Evolutionary conservation across 2,888 invertebrate genomes (phyloP).

Genomic region (Patella caerulea): DNA sequence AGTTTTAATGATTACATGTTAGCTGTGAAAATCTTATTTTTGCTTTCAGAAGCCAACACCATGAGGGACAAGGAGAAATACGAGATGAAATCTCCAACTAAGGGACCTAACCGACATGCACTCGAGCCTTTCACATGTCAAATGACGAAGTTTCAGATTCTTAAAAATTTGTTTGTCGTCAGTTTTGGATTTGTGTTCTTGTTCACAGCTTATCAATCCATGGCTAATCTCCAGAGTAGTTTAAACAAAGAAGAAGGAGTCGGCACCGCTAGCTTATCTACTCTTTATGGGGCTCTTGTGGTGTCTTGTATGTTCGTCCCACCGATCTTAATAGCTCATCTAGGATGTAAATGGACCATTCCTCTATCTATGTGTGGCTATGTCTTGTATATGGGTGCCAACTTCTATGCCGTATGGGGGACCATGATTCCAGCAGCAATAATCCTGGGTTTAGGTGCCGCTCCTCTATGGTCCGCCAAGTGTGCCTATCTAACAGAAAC

Average conservation of each 20-base stretch:
- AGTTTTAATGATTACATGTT: too few relatives aligned
- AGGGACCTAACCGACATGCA: neutral
- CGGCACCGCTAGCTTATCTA: slow-evolving; percentile 89
- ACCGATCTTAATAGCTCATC: slow-evolving; percentile 65
- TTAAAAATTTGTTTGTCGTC: slow-evolving; percentile 91
- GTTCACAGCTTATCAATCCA: slow-evolving; percentile 94
- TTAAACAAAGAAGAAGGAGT: slow-evolving; percentile 91
- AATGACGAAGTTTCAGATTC: slow-evolving; percentile 76
- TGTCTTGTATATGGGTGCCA: slow-evolving; percentile 93
- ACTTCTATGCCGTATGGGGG: slow-evolving; percentile 89
- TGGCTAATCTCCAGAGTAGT: slow-evolving; percentile 91
- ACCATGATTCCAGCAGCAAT: slow-evolving; percentile 85
- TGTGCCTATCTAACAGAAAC: slow-evolving; percentile 89
- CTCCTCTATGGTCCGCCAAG: slow-evolving; percentile 99
- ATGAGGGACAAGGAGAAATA: neutral
- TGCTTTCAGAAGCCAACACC: neutral
- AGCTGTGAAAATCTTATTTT: neutral
- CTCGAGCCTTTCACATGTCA: neutral
- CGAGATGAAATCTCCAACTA: neutral
- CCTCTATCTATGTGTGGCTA: slow-evolving; percentile 93
- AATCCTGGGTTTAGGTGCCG: slow-evolving; percentile 93
- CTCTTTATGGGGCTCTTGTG: slow-evolving; percentile 92
- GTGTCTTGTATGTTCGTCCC: slow-evolving; percentile 90
- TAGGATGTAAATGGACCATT: slow-evolving; percentile 97
- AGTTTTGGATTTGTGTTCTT: slow-evolving; percentile 95